Evolutionary conservation across 2,797 vertebrate genomes (phyloP), one percentile per base, ranked within the genome.

Genomic region (Karalla daura): DNA sequence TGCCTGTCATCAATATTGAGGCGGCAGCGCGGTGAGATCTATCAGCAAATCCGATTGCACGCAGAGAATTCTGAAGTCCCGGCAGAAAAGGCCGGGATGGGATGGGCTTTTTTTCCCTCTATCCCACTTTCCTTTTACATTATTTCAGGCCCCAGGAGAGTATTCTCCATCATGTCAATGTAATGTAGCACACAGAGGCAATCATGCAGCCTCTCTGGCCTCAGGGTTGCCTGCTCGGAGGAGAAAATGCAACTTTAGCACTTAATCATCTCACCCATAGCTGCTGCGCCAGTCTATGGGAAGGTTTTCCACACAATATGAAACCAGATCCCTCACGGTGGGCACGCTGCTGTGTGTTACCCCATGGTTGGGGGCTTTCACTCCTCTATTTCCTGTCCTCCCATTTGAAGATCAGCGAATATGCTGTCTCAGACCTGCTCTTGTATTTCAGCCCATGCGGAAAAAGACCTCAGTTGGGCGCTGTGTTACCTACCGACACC

Each of bases 111-210:
- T 44, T 37, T 52, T 47, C 32, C 61, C 63, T 46, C 73, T 50
- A 64, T 67, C 78, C 74, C 74, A 75, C 81, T 90, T 88, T 88
- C 85, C 75, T 88, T 89, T 88, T 90, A 92, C 89, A 91, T 92
- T 91, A 93, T 93, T 89, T 89, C 72, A 69, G 85, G 81, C 89
- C 91, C 89, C 89, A 70, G 90, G 90, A 92, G 91, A 92, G 88
- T 82, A 88, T 87, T 90, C 88, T 91, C 90, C 83, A 92, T 93
- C 89, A 90, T 92, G 90, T 90, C 88, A 86, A 84, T 78, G 87
- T 92, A 91, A 93, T 92, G 89, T 90, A 90, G 88, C 91, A 89
- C 89, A 90, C 88, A 85, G 86, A 91, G 84, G 88, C 87, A 92
- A 93, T 94, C 92, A 91, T 86, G 86, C 88, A 82, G 84, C 81